These are phyloP conservation scores for Falco columbarius DNA, from an alignment of 2,797 vertebrate species.

Conservation along the genomic window DNA sequence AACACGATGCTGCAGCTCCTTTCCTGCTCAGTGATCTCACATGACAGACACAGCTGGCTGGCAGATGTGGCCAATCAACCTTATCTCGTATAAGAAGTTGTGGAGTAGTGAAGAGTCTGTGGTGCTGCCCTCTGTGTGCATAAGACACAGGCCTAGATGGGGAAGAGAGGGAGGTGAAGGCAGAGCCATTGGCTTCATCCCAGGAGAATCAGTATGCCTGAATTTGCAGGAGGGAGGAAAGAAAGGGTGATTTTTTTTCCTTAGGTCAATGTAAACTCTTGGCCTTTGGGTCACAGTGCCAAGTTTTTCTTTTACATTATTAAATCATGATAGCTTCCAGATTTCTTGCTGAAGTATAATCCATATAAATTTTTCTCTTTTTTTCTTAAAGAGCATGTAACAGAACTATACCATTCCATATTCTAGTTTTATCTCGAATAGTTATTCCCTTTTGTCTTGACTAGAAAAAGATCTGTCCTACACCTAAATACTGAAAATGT, in stretches of 20 bases:
- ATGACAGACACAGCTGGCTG: not conserved
- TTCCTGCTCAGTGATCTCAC: not conserved
- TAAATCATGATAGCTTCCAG: conserved; percentile 30
- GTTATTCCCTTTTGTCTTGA: not conserved
- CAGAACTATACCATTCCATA: not conserved
- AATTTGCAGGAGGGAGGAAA: not conserved
- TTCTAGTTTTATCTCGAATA: not conserved
- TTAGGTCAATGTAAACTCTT: conserved; percentile 16
- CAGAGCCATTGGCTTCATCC: not conserved
- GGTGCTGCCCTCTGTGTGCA: not conserved
- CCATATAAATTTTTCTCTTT: not conserved
- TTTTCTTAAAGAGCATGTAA: not conserved
- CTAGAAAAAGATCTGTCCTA: not conserved
- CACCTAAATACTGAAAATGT: not conserved
- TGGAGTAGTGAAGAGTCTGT: not conserved
- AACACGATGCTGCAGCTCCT: not conserved
- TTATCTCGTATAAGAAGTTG: not conserved
- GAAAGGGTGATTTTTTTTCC: not conserved
- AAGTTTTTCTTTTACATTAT: conserved; percentile 27
- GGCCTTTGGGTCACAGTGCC: not conserved
- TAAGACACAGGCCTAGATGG: not conserved
- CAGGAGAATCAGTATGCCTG: not conserved
- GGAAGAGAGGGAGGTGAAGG: not conserved
- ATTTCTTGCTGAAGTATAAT: not conserved
- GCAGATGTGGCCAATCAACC: not conserved